Evolutionary conservation across 2,797 vertebrate species (phyloP).

Genomic region (Sebastes hopkinsi): DNA sequence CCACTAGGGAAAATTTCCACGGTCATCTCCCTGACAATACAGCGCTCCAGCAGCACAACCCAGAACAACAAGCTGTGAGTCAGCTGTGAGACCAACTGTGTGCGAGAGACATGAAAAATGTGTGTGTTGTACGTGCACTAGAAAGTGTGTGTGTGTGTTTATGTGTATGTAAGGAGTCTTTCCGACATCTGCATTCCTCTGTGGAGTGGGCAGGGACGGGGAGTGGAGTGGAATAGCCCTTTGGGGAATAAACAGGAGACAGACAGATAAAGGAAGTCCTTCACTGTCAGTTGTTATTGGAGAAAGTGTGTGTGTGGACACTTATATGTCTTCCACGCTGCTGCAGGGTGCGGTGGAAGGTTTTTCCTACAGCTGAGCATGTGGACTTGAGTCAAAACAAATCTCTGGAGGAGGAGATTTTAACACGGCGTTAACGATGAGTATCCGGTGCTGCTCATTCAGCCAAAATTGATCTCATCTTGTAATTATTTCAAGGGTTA

Average conservation of each 20-base stretch:
- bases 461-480: constrained; percentile 12
- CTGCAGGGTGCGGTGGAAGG: constrained; percentile 32
- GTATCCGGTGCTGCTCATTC: not conserved
- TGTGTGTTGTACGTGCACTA: not conserved
- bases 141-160: not conserved
- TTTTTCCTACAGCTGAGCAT: constrained; percentile 62
- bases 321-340: constrained; percentile 12
- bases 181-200: constrained; percentile 64
- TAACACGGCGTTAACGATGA: constrained; percentile 17
- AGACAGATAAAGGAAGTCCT: constrained; percentile 65
- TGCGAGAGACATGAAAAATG: constrained; percentile 30
- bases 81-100: constrained; percentile 59
- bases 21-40: constrained; percentile 61
- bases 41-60: constrained; percentile 42
- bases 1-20: constrained; percentile 71
- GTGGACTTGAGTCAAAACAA: constrained; percentile 41
- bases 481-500: not conserved
- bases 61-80: constrained; percentile 71
- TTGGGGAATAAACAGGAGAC: constrained; percentile 61
- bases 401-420: constrained; percentile 7
- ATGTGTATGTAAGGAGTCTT: constrained; percentile 43
- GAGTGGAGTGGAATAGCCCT: constrained; percentile 52
- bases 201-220: constrained; percentile 47
- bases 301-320: constrained; percentile 13
- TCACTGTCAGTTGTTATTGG: constrained; percentile 51